phyloP scores from a whole-genome alignment of 2,113 vertebrate species.

The Psilopsiagon aymara region DNA sequence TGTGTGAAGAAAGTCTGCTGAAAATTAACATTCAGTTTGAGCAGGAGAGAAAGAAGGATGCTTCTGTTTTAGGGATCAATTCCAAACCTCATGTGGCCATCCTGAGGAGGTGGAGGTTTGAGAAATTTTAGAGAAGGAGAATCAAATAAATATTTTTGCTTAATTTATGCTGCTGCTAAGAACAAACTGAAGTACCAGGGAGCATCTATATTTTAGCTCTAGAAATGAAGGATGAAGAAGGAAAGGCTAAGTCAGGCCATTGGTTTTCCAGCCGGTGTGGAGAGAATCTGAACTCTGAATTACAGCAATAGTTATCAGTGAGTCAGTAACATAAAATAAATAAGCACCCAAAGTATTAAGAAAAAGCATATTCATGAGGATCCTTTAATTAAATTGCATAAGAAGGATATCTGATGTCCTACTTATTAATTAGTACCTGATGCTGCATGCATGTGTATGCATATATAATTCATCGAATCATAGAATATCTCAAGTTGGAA shows the following conservation, averaged over 20 bases:
- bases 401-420: constrained; percentile 18
- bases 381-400: constrained; percentile 27
- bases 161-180: not conserved
- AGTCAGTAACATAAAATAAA: constrained; percentile 6
- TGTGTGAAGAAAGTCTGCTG: not conserved
- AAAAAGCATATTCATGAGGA: not conserved
- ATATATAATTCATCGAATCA: not conserved
- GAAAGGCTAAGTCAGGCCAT: not conserved
- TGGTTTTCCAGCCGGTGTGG: not conserved
- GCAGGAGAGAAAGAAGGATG: not conserved
- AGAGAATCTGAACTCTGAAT: not conserved
- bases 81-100: not conserved
- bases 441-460: not conserved
- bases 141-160: not conserved
- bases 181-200: not conserved
- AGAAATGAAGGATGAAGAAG: not conserved
- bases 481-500: not conserved
- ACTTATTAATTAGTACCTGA: constrained; percentile 19
- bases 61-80: not conserved
- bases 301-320: not conserved
- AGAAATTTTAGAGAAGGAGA: not conserved
- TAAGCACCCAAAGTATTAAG: not conserved
- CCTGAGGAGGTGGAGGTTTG: not conserved
- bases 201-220: not conserved
- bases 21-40: not conserved